Evolutionary conservation across 2,888 invertebrate species (phyloP).

Genomic region (Ceramica pisi): DNA sequence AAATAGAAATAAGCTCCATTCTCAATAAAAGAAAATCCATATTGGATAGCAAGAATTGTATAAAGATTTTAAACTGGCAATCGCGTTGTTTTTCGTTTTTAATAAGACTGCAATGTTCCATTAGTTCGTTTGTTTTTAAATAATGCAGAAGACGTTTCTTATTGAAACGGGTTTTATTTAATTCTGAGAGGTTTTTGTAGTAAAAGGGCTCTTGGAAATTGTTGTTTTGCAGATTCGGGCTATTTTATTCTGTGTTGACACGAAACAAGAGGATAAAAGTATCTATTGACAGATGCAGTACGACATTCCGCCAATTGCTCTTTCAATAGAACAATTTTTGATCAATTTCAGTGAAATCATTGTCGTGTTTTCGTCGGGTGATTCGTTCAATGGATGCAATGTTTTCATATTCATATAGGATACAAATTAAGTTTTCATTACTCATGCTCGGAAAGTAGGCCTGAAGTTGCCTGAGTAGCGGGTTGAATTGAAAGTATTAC

Average conservation of each 20-base stretch:
- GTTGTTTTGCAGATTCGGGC: not conserved
- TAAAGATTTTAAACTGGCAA: constrained; percentile 32
- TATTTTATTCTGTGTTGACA: not conserved
- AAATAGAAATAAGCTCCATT: constrained; percentile 38
- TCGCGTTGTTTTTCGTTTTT: constrained; percentile 27
- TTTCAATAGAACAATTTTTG: too few relatives aligned
- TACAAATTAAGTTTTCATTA: too few relatives aligned
- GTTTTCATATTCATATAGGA: too few relatives aligned
- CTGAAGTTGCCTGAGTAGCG: too few relatives aligned
- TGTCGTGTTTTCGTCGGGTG: too few relatives aligned
- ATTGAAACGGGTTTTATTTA: constrained; percentile 23
- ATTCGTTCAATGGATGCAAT: too few relatives aligned
- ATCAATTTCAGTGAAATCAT: too few relatives aligned
- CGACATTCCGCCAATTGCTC: too few relatives aligned
- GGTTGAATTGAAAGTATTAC: too few relatives aligned
- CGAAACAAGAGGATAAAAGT: too few relatives aligned
- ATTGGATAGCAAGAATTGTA: constrained; percentile 40
- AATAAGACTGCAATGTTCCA: constrained; percentile 30
- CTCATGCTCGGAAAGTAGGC: too few relatives aligned
- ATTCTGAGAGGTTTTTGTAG: constrained; percentile 7
- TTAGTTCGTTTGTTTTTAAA: constrained; percentile 19
- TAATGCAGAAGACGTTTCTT: constrained; percentile 21
- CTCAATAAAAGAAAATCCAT: constrained; percentile 39
- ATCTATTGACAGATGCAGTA: too few relatives aligned
- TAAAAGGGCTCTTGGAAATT: not conserved